phyloP scores from a whole-genome alignment of 2,888 invertebrate species.

The Panzeria rudis region DNA sequence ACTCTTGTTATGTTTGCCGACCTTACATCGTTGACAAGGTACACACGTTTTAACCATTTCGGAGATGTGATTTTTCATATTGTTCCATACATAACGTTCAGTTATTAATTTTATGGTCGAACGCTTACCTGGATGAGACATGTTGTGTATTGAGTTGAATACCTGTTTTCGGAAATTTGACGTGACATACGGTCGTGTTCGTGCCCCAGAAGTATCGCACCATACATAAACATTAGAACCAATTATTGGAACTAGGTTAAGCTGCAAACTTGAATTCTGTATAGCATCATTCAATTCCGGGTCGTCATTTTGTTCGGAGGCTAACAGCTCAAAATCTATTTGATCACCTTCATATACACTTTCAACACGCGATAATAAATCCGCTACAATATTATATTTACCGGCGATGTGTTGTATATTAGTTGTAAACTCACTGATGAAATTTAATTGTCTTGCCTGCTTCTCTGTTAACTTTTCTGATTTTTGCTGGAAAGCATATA shows the following conservation, averaged over 20 bases:
- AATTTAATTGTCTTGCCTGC: conserved; percentile 77
- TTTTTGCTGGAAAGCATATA: conserved; percentile 77
- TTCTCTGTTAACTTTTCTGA: conserved; percentile 76
- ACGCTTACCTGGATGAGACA: conserved; percentile 18
- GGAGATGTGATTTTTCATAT: conserved; percentile 50
- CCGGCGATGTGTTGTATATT: conserved; percentile 60
- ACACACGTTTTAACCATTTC: conserved; percentile 51
- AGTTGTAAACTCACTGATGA: conserved; percentile 68
- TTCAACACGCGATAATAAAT: conserved; percentile 53
- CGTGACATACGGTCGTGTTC: conserved; percentile 46
- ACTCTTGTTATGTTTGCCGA: conserved; percentile 37
- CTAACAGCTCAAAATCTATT: conserved; percentile 11
- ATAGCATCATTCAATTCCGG: neutral
- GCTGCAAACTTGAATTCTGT: conserved; percentile 33
- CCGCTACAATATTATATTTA: conserved; percentile 64
- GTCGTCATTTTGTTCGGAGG: neutral
- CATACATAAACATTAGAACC: conserved; percentile 34
- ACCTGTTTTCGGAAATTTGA: neutral
- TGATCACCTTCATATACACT: neutral
- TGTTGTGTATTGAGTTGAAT: conserved; percentile 20
- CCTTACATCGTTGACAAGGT: conserved; percentile 45
- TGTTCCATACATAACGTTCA: conserved; percentile 61
- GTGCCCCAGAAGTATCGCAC: conserved; percentile 58
- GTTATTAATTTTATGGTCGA: conserved; percentile 40
- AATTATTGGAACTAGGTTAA: conserved; percentile 43